Evolutionary conservation across 1,140 invertebrate species (phyloP), one percentile per base, ranked within the genome.

Genomic region (Trachelipus rathkii): DNA sequence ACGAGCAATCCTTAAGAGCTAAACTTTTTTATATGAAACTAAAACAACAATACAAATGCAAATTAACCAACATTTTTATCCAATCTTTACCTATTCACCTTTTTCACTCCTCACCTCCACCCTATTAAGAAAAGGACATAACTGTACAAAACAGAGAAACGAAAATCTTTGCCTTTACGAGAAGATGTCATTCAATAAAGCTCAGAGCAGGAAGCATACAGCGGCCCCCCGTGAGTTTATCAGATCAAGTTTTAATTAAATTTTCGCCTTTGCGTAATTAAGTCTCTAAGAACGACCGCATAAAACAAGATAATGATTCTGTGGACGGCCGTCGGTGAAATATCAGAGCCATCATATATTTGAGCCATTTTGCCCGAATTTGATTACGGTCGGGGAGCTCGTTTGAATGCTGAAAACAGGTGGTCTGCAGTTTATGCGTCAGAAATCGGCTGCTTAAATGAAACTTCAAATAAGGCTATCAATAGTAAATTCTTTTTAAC

Each of bases 171-270:
- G 50, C 50, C 50, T 60, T 60, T 60, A 60, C 50, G 50, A 60
- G 50, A 60, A 60, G 50, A 60, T 60, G 50, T 60, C 50, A 60
- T 60, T 60, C 50, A 60, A 60, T 60, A 60, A 60, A 60, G 50
- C 50, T 60, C 50, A 8, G 50, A 60, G 50, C 50, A 60, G 78
- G 78, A 76, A 79, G 78, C 78, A 79, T 79, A 79, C 69, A 75
- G 74, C 78, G 75, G 78, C 68, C 75, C 78, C 78, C 78, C 75
- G 75, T 79, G 78, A 74, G 78, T 79, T 79, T 79, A 79, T 79
- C 78, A 76, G 78, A 79, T 79, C 78, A 79, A 79, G 78, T 79
- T 79, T 79, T 79, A 79, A 79, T 79, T 79, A 79, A 79, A 79
- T 79, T 79, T 79, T 76, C 77, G 78, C 78, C 78, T 79, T 79